Conservation (phyloP, 1,140 invertebrate species). For the Harlomillsia oculata region DNA sequence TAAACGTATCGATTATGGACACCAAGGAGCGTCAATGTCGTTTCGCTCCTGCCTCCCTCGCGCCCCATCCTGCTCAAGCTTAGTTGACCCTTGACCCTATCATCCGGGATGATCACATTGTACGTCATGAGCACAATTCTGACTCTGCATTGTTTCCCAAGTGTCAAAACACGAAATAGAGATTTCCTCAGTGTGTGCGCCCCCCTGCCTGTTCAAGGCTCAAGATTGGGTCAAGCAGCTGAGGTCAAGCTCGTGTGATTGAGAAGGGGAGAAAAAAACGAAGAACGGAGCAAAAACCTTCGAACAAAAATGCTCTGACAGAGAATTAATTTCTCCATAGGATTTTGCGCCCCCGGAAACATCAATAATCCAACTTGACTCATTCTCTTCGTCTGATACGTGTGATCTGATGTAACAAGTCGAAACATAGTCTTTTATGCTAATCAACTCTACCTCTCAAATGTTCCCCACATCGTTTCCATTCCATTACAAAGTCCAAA, state of each 20-base stretch:
- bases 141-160: slow-evolving; percentile 26
- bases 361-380: slow-evolving; percentile 23
- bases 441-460: slow-evolving; percentile 3
- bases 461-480: background rate
- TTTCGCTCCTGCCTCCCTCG: no score
- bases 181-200: slow-evolving; percentile 28
- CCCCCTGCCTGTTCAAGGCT: slow-evolving; percentile 11
- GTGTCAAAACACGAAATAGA: slow-evolving; percentile 35
- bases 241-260: slow-evolving; percentile 19
- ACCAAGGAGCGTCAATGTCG: slow-evolving; percentile 4
- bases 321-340: slow-evolving; percentile 29
- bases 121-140: background rate
- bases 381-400: background rate
- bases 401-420: slow-evolving; percentile 22
- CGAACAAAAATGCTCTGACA: slow-evolving; percentile 24
- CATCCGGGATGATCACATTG: slow-evolving; percentile 1
- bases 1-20: slow-evolving; percentile 16
- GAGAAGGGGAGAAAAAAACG: no score
- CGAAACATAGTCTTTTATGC: slow-evolving; percentile 24
- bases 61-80: background rate
- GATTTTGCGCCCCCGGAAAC: slow-evolving; percentile 29
- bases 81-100: slow-evolving; percentile 11
- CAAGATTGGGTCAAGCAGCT: slow-evolving; percentile 19
- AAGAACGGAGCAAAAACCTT: no score
- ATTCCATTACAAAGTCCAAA: background rate